Percentiles rank a stretch among this genome's conserved stretches.
Evolutionary conservation across 2,888 invertebrate species (phyloP).

Genomic region (Aleiodes testaceus): DNA sequence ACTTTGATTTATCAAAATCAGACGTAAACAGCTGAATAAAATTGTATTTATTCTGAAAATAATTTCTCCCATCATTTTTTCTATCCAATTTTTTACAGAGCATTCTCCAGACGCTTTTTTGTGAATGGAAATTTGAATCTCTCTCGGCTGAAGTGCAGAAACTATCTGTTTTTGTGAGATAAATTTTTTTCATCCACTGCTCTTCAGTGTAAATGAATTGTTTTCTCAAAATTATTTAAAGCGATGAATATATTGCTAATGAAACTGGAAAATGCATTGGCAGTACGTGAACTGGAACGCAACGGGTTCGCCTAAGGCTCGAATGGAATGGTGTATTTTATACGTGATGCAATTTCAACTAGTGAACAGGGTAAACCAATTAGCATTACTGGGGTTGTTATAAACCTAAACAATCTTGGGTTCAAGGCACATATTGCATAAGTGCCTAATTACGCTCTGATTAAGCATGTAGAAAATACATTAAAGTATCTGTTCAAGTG

Average conservation of each 20-base stretch:
- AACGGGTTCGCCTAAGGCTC: constrained; percentile 44
- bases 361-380: constrained; percentile 2
- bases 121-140: too few relatives aligned
- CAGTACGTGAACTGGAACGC: constrained; percentile 48
- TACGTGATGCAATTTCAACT: constrained; percentile 45
- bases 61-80: too few relatives aligned
- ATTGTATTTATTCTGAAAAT: too few relatives aligned
- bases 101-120: too few relatives aligned
- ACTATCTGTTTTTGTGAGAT: too few relatives aligned
- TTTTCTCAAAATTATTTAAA: background rate
- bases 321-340: constrained; percentile 44
- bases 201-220: background rate
- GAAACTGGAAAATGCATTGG: constrained; percentile 27
- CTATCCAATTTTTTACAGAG: too few relatives aligned
- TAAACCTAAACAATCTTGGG: constrained; percentile 11
- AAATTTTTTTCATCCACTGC: too few relatives aligned
- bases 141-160: too few relatives aligned
- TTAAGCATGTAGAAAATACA: background rate
- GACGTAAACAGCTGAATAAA: too few relatives aligned
- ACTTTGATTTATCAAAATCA: too few relatives aligned
- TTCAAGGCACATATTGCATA: constrained; percentile 32
- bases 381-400: constrained; percentile 30
- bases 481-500: constrained; percentile 15
- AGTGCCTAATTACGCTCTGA: background rate
- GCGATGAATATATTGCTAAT: constrained; percentile 3